Evolutionary conservation across 2,888 invertebrate species (phyloP).

Genomic region (Choreutis nemorana): DNA sequence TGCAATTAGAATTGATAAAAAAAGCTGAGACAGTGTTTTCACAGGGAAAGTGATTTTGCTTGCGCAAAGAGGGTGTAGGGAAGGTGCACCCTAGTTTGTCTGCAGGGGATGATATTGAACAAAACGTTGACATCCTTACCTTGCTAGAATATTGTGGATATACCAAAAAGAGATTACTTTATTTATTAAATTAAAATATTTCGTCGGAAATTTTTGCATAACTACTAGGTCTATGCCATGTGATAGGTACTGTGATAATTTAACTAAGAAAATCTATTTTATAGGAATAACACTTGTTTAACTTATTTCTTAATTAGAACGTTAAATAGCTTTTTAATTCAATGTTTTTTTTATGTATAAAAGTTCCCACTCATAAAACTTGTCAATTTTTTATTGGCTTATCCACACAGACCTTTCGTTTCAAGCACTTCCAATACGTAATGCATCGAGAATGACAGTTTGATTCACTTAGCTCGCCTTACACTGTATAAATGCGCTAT

Average conservation of each 20-base stretch:
- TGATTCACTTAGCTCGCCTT: constrained; percentile 64
- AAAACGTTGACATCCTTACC: constrained; percentile 31
- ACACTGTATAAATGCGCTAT: constrained; percentile 54
- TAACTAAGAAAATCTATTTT: too few species aligned
- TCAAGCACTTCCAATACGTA: constrained; percentile 26
- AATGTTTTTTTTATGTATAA: too few species aligned
- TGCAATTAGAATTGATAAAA: too few species aligned
- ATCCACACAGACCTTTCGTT: constrained; percentile 24
- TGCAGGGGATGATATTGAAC: constrained; percentile 48
- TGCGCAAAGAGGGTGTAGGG: constrained; percentile 31
- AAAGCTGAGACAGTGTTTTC: constrained; percentile 38
- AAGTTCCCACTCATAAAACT: too few species aligned
- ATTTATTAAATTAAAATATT: neutral
- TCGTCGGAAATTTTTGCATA: too few species aligned
- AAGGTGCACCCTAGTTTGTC: constrained; percentile 45
- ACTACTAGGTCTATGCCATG: too few species aligned
- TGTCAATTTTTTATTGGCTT: too few species aligned
- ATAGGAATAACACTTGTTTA: too few species aligned
- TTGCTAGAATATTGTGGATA: constrained; percentile 17
- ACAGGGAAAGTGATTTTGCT: constrained; percentile 51
- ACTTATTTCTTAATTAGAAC: too few species aligned
- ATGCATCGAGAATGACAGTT: constrained; percentile 62
- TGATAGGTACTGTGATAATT: too few species aligned
- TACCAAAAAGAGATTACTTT: constrained; percentile 2
- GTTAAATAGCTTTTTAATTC: too few species aligned